Conservation (phyloP, 2,888 invertebrate species). For the Deroplatys truncata region DNA sequence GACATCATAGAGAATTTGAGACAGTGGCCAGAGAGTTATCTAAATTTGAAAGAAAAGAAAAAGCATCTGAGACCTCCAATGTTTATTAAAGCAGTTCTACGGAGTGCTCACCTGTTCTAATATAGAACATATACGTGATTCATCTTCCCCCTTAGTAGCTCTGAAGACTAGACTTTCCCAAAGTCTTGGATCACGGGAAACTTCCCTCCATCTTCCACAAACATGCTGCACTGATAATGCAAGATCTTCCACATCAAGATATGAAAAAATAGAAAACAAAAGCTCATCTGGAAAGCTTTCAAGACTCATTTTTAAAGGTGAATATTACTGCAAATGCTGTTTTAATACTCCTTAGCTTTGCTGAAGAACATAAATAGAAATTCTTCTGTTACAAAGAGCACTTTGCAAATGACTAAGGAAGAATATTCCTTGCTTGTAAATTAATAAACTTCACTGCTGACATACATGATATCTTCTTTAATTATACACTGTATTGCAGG, state of each 20-base stretch:
- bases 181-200: background rate
- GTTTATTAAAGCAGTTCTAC: background rate
- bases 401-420: too few relatives aligned
- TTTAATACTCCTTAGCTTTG: too few relatives aligned
- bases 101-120: background rate
- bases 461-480: too few relatives aligned
- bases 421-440: too few relatives aligned
- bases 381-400: too few relatives aligned
- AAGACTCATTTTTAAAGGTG: background rate
- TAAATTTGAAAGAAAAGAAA: too few relatives aligned
- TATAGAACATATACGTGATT: background rate
- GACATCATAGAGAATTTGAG: too few relatives aligned
- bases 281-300: slow-evolving; percentile 6
- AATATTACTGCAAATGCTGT: background rate
- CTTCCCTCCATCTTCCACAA: background rate
- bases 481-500: too few relatives aligned
- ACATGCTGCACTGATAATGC: background rate
- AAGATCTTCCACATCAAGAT: background rate
- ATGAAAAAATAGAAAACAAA: background rate
- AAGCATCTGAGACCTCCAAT: too few relatives aligned
- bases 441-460: too few relatives aligned
- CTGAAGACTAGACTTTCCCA: background rate
- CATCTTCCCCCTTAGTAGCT: background rate
- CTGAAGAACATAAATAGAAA: too few relatives aligned
- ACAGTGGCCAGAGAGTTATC: too few relatives aligned